These are phyloP conservation scores for Lithosia quadra DNA, from an alignment of 2,888 invertebrate genomes.

Conservation along the genomic window DNA sequence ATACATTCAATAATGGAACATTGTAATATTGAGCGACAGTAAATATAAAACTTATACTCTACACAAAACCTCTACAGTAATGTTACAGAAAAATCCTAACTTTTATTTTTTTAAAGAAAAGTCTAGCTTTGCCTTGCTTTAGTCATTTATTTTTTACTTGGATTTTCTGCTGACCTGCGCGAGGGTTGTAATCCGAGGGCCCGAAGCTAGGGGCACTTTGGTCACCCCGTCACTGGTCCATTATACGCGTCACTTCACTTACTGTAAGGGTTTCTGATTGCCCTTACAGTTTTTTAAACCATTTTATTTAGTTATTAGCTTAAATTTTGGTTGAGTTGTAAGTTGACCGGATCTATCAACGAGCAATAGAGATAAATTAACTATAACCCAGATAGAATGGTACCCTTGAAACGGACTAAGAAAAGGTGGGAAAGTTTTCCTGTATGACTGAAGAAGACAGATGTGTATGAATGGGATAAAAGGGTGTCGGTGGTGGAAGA, in stretches of 20 bases:
- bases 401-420: too few relatives aligned
- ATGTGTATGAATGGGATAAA: too few relatives aligned
- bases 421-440: too few relatives aligned
- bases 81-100: too few relatives aligned
- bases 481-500: too few relatives aligned
- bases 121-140: not conserved
- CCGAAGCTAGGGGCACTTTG: conserved; percentile 36
- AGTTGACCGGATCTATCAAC: not conserved
- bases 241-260: conserved; percentile 59
- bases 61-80: not conserved
- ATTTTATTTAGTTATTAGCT: conserved; percentile 52
- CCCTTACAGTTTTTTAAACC: conserved; percentile 45
- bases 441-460: too few relatives aligned
- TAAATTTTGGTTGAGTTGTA: conserved; percentile 36
- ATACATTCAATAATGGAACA: too few relatives aligned
- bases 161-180: conserved; percentile 42
- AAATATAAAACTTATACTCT: too few relatives aligned
- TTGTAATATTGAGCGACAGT: too few relatives aligned
- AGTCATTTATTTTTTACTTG: conserved; percentile 44
- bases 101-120: not conserved
- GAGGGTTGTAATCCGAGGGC: conserved; percentile 47
- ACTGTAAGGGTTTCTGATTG: conserved; percentile 58
- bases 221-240: conserved; percentile 50
- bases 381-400: not conserved
- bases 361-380: too few relatives aligned